Percentiles rank a stretch among this genome's conserved stretches.
phyloP scores from a whole-genome alignment of 2,888 invertebrate species.

The Andrena haemorrhoa region DNA sequence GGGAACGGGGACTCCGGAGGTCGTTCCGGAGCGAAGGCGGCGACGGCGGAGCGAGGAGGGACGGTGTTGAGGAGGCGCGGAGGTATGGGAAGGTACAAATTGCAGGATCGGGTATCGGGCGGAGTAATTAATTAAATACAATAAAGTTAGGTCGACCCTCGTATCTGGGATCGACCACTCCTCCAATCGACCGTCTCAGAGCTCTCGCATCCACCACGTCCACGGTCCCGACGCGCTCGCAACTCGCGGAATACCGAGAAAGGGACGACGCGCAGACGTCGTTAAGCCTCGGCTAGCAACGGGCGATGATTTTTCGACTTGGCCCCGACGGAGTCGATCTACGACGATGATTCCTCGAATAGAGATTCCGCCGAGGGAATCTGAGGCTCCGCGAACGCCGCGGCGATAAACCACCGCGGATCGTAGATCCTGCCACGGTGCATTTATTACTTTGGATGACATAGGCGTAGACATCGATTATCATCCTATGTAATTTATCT shows the following conservation, averaged over 20 bases:
- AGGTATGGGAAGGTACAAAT: slow-evolving; percentile 75
- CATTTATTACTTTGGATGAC: slow-evolving; percentile 60
- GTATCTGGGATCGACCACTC: slow-evolving; percentile 81
- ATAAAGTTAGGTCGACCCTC: slow-evolving; percentile 80
- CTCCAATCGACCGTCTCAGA: slow-evolving; percentile 71
- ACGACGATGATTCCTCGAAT: slow-evolving; percentile 45
- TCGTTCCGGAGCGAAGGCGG: slow-evolving; percentile 66
- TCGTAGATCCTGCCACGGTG: slow-evolving; percentile 46
- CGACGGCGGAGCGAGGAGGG: slow-evolving; percentile 53
- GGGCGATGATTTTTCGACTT: slow-evolving; percentile 57
- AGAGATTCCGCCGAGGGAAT: slow-evolving; percentile 16
- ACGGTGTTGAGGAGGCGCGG: slow-evolving; percentile 43
- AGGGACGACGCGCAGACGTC: slow-evolving; percentile 51
- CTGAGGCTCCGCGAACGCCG: neutral
- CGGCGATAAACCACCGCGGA: slow-evolving; percentile 36
- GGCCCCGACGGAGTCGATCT: slow-evolving; percentile 26
- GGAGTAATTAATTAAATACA: slow-evolving; percentile 82
- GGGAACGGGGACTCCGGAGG: slow-evolving; percentile 46
- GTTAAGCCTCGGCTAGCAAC: slow-evolving; percentile 33
- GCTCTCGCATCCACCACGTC: slow-evolving; percentile 59
- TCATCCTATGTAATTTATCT: slow-evolving; percentile 58
- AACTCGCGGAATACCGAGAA: slow-evolving; percentile 66
- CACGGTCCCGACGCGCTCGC: slow-evolving; percentile 66
- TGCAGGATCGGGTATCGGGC: slow-evolving; percentile 79
- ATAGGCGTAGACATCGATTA: slow-evolving; percentile 63